Evolutionary conservation across 2,797 vertebrate species (phyloP), one percentile per base, ranked within the genome.

Genomic region (Parauchenoglanis ngamensis): DNA sequence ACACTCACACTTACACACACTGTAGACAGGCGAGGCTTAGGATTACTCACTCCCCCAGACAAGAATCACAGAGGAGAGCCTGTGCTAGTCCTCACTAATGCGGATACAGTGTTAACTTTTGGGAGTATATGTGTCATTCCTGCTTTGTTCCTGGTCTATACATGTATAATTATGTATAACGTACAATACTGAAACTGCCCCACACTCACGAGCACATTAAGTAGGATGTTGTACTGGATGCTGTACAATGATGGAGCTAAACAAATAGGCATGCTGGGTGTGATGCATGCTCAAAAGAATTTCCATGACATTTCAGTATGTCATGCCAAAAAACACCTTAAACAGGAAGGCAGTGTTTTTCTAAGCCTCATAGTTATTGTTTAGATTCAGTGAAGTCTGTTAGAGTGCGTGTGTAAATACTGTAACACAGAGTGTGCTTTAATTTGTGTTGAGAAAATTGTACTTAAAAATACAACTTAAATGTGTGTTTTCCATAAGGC

Each of bases 251-350:
- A 84, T 40, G 54, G 59, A 73, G 68, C 8, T 5, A 73, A 83
- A 68, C 59, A 84, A 68, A 75, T 54, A 95, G 87, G 92, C 92
- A 31, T 88, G 87, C 88, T 94, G 93, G 94, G 94, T 95, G 95
- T 94, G 94, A 94, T 92, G 76, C 83, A 88, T 87, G 91, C 91
- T 92, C 90, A 91, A 90, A 78, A 86, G 90, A 90, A 94, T 95
- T 94, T 95, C 94, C 93, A 93, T 93, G 92, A 91, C 89, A 94
- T 89, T 92, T 92, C 89, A 93, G 90, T 89, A 79, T 87, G 87
- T 75, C 84, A 92, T 73, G 91, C 92, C 92, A 94, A 94, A 94
- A 93, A 90, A 63, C 61, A 56, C 67, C 85, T 77, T 49, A 80
- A 85, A 84, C 25, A 5, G 52, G 52, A 35, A 59, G 61, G 7